A percentile compares a stretch with the other conserved stretches of the same genome.
phyloP scores from a whole-genome alignment of 2,888 invertebrate genomes.

The Oxystoma pomonae region DNA sequence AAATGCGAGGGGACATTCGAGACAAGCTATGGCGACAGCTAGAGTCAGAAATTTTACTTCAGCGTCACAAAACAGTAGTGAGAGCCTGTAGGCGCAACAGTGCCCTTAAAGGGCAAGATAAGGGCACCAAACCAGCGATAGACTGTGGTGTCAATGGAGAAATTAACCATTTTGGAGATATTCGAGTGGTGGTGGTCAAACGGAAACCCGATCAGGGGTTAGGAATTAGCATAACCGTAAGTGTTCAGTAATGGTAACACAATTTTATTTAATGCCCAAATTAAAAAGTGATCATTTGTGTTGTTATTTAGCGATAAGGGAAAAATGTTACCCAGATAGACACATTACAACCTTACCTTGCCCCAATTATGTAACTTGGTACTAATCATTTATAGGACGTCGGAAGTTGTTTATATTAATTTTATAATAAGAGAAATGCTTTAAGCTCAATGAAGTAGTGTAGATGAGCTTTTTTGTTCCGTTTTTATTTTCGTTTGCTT shows the following conservation, averaged over 20 bases:
- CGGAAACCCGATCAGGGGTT: constrained; percentile 75
- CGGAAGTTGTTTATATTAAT: too few relatives aligned
- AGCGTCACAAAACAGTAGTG: constrained; percentile 78
- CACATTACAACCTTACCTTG: too few relatives aligned
- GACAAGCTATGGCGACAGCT: constrained; percentile 78
- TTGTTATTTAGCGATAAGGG: too few relatives aligned
- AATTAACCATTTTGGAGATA: constrained; percentile 50
- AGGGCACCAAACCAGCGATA: constrained; percentile 37
- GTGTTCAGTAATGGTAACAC: constrained; percentile 26
- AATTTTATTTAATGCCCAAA: neutral
- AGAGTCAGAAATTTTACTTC: constrained; percentile 81
- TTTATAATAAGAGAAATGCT: too few relatives aligned
- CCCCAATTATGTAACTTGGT: too few relatives aligned
- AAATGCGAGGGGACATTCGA: constrained; percentile 74
- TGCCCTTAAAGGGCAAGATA: constrained; percentile 37
- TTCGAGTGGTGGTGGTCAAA: constrained; percentile 62
- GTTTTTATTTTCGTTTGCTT: too few relatives aligned
- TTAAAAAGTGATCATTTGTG: too few relatives aligned
- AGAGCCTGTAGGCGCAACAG: constrained; percentile 58
- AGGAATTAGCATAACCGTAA: constrained; percentile 79
- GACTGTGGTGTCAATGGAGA: constrained; percentile 34
- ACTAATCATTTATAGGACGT: too few relatives aligned
- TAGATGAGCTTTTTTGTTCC: too few relatives aligned
- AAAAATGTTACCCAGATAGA: too few relatives aligned
- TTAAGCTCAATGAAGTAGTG: too few relatives aligned